These are phyloP conservation scores for Cephus nigrinus DNA, from an alignment of 2,888 invertebrate genomes.

Conservation along the genomic window DNA sequence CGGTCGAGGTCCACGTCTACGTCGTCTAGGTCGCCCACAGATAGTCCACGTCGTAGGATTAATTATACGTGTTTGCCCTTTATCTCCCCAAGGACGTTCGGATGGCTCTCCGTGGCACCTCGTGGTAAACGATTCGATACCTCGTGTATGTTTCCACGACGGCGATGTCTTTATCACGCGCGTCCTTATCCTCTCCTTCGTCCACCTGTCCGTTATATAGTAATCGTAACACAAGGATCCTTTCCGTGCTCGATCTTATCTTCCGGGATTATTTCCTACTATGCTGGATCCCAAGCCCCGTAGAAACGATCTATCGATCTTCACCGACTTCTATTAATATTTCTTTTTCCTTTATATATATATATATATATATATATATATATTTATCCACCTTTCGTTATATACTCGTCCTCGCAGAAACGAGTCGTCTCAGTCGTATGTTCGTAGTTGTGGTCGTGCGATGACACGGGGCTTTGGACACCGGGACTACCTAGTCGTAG, in stretches of 20 bases:
- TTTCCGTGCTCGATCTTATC: not conserved
- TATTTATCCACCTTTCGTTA: not conserved
- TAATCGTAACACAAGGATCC: not conserved
- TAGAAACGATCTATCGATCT: not conserved
- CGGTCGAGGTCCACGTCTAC: not conserved
- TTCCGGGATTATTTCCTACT: not conserved
- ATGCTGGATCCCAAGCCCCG: not conserved
- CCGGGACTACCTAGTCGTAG: constrained; percentile 67
- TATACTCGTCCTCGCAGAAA: not conserved
- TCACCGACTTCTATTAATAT: not conserved
- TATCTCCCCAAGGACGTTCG: not conserved
- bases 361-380: not conserved
- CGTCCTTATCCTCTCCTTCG: not conserved
- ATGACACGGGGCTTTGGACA: constrained; percentile 49
- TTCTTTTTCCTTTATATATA: too few relatives aligned
- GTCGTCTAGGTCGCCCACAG: not conserved
- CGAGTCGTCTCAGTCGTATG: not conserved
- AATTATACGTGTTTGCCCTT: not conserved
- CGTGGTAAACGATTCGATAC: not conserved
- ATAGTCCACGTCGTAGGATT: not conserved
- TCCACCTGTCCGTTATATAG: not conserved
- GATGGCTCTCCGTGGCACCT: not conserved
- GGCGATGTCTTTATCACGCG: not conserved
- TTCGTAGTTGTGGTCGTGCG: constrained; percentile 10
- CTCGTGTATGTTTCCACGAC: not conserved